Base-by-base conservation (phyloP, 2,113 vertebrate species). In the Thunnus thynnus region DNA sequence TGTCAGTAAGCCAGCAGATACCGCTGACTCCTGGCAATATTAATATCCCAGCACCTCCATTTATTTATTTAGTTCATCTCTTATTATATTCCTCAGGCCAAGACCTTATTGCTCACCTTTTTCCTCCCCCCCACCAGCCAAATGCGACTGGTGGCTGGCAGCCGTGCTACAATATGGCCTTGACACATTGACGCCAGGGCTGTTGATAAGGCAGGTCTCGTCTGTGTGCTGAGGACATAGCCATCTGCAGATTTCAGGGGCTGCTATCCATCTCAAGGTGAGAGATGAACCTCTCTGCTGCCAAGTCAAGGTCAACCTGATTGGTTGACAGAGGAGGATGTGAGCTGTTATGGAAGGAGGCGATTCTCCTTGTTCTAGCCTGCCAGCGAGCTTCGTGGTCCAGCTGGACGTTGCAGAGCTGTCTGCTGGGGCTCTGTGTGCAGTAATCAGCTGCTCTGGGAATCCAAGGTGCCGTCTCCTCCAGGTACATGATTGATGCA, bases 21-120 rank as follows among this genome's bases (percentile, higher is more conserved):
- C 46, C 63, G 25, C 66, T 55, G 70, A 80, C 78, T 87, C 46
- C 75, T 74, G 58, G 81, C 77, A 61, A 70, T 76, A 73, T 86
- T 89, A 83, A 88, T 85, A 88, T 84, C 79, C 57, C 67, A 58
- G 77, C 74, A 82, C 61, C 41, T 87, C 62, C 69, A 76, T 74
- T 92, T 89, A 84, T 80, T 90, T 90, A 91, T 89, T 91, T 88
- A 89, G 65, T 72, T 72, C 57, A 82, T 91, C 68, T 86, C 48
- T 72, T 92, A 84, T 90, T 88, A 85, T 79, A 76, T 81, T 87
- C 61, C 75, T 57, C 51, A n/a, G 63, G 84, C 79, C 52, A 51
- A 62, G 72, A 83, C 68, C 72, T 91, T 79, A 84, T 90, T 89
- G 76, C 72, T 68, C 57, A 13, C 47, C 25, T 41, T 62, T 48